Base-by-base conservation (phyloP, 2,888 invertebrate species). In the Standfussiana lucernea region DNA sequence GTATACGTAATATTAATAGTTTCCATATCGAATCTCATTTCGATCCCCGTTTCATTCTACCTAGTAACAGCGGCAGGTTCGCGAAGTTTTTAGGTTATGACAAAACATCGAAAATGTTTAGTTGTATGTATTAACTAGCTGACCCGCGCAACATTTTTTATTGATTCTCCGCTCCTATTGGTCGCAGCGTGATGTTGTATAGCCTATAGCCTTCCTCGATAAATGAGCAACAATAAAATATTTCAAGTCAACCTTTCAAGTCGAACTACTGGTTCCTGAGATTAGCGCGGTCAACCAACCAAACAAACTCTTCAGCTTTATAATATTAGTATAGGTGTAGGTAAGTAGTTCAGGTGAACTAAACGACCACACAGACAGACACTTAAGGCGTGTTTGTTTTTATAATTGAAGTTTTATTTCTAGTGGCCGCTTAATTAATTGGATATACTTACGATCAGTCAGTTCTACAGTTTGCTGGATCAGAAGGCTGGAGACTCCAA, bases 381-480 rank as follows among this genome's bases (percentile, higher is more conserved):
- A 56, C 56, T 13, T 28, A 15, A 56, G 28, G 56, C 28, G 28
- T 6, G 15, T 28, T 28, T 56, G 28, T 28, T 56, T 56, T 28
- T 28, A 56, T 6, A 28, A 56, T 15, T 28, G 28, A 56, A 15
- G 13, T 56, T 56, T 28, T 28, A 56, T 37, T 24, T 37, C 35
- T 21, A 1, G 21, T 8, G 21, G 37, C 11, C 24, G 0, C 32
- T 18, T 32, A 28, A 50, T 50, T 68, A 10, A 24, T 4, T 15
- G 28, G 3, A 24, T 11, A 64, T 87, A 96, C 97, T 94, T 94
- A 98, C 98, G 93, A 93, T 98, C 98, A 91, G 97, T 97, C 18
- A 98, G 94, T 91, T 98, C 98, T 64, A 98, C 97, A 62, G 98
- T 98, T 94, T 98, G 98, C 91, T 98, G 98, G 76, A 98, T 98